Conservation (phyloP, 1,140 invertebrate genomes). For the Ericerus pela region DNA sequence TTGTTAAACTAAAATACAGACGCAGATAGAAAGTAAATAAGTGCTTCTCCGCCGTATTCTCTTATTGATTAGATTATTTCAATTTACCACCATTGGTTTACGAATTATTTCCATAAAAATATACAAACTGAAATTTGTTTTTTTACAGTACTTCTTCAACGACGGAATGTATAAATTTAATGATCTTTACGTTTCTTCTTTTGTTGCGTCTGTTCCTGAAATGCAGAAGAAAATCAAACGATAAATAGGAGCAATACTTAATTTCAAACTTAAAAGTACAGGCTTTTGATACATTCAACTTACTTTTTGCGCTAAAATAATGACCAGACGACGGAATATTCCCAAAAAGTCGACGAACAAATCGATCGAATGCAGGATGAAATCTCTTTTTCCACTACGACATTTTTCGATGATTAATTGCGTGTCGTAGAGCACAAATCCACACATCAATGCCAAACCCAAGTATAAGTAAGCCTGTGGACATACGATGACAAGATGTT, state of each 20-base stretch:
- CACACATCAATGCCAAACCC: slow-evolving; percentile 79
- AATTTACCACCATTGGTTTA: too few species aligned
- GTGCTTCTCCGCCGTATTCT: too few species aligned
- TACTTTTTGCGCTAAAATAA: slow-evolving; percentile 81
- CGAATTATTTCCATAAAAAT: too few species aligned
- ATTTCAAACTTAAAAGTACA: not conserved
- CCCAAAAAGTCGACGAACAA: slow-evolving; percentile 85
- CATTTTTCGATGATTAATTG: slow-evolving; percentile 89
- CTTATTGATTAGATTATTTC: too few species aligned
- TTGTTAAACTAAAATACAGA: too few species aligned
- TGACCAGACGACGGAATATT: slow-evolving; percentile 74
- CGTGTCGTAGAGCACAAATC: slow-evolving; percentile 89
- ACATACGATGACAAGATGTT: slow-evolving; percentile 13
- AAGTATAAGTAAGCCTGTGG: slow-evolving; percentile 65
- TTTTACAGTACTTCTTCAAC: too few species aligned
- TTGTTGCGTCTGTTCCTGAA: too few species aligned
- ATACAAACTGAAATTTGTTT: too few species aligned
- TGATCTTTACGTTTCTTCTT: too few species aligned
- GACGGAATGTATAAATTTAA: too few species aligned
- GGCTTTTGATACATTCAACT: slow-evolving; percentile 19
- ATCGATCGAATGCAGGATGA: slow-evolving; percentile 74
- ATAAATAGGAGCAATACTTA: not conserved
- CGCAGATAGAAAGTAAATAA: too few species aligned
- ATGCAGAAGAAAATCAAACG: too few species aligned
- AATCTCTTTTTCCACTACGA: slow-evolving; percentile 77